Evolutionary conservation across 2,797 vertebrate species (phyloP).

Genomic region (Myotis pilosus): DNA sequence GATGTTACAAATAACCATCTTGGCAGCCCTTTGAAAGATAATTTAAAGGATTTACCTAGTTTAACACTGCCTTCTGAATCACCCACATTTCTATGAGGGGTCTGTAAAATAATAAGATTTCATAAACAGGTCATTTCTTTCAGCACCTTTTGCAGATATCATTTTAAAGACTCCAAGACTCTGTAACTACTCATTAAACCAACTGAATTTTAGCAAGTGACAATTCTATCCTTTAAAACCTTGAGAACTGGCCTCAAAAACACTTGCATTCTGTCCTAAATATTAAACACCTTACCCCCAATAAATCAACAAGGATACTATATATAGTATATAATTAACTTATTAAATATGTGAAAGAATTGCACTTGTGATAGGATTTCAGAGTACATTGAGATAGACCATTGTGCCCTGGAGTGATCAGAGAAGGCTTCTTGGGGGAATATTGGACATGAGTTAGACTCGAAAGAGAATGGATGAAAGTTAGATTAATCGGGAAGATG

Average conservation of each 20-base stretch:
- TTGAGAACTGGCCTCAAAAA: background rate
- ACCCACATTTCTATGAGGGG: background rate
- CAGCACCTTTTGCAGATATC: background rate
- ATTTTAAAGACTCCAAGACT: background rate
- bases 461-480: background rate
- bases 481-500: background rate
- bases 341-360: background rate
- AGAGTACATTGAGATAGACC: background rate
- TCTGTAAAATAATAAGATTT: background rate
- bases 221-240: background rate
- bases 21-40: conserved; percentile 19
- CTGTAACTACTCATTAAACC: background rate
- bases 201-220: background rate
- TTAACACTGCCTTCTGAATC: background rate
- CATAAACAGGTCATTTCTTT: conserved; percentile 1
- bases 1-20: background rate
- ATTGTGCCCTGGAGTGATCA: background rate
- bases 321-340: background rate
- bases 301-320: background rate
- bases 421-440: background rate
- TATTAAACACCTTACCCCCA: background rate
- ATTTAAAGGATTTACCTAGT: background rate
- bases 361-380: background rate
- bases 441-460: background rate
- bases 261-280: background rate